phyloP scores from a whole-genome alignment of 2,888 invertebrate species.

The Lutraria lutraria region DNA sequence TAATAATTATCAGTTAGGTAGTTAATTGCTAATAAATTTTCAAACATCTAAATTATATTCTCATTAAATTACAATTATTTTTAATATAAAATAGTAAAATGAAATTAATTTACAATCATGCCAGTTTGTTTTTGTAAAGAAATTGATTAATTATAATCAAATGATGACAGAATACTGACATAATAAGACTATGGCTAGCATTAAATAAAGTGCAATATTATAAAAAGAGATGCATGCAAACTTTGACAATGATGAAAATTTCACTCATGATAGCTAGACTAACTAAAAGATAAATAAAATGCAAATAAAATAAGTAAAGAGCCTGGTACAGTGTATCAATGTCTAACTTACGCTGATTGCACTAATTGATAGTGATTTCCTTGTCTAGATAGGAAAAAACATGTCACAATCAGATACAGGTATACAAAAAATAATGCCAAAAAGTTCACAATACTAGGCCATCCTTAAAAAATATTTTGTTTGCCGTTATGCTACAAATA shows the following conservation, averaged over 20 bases:
- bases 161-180: no score
- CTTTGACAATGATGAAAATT: not conserved
- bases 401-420: not conserved
- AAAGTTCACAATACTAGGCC: no score
- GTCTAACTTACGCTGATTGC: not conserved
- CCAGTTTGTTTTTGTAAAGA: no score
- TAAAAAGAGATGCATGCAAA: conserved; percentile 6
- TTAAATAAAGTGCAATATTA: not conserved
- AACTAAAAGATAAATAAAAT: not conserved
- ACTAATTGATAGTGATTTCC: not conserved
- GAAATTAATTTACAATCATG: no score
- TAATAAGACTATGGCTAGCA: not conserved
- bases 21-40: no score
- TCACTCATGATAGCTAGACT: not conserved
- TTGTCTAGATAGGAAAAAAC: conserved; percentile 11
- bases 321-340: not conserved
- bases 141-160: no score
- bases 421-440: not conserved
- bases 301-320: not conserved
- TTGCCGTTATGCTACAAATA: no score
- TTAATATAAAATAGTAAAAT: no score
- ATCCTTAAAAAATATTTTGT: no score
- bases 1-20: no score
- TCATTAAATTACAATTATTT: no score
- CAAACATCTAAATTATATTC: no score